phyloP scores from a whole-genome alignment of 1,140 invertebrate genomes.

The Calosoma granatense region DNA sequence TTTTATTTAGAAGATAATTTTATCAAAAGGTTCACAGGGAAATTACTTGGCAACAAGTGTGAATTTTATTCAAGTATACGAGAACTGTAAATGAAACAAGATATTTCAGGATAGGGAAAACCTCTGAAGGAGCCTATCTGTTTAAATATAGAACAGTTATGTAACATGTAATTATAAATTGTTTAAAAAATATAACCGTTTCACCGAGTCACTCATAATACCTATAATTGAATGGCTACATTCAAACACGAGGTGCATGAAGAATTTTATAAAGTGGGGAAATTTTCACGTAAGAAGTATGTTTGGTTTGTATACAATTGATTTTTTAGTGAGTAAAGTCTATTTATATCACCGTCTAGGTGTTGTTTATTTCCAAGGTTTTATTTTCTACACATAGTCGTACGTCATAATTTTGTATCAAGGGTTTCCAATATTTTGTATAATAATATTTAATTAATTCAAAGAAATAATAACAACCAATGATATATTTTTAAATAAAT shows the following conservation, averaged over 20 bases:
- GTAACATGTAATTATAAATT: slow-evolving; percentile 4
- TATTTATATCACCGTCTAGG: slow-evolving; percentile 6
- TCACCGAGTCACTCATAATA: too few species aligned
- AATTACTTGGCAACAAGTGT: slow-evolving; percentile 3
- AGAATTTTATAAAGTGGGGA: slow-evolving; percentile 6
- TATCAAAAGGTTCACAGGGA: not conserved
- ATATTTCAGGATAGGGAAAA: slow-evolving; percentile 9
- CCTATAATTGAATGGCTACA: too few species aligned
- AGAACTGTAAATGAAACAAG: slow-evolving; percentile 6
- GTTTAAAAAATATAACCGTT: not conserved
- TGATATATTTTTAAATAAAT: too few species aligned
- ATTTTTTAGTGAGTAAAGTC: slow-evolving; percentile 8
- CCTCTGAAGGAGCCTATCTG: slow-evolving; percentile 3
- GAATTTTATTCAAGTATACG: slow-evolving; percentile 2
- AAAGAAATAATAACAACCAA: too few species aligned
- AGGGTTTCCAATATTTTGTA: too few species aligned
- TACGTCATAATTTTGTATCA: not conserved
- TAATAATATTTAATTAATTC: too few species aligned
- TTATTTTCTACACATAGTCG: not conserved
- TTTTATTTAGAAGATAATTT: not conserved
- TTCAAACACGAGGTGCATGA: not conserved
- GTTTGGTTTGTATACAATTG: slow-evolving; percentile 8
- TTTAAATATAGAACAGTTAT: not conserved
- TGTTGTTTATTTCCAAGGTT: slow-evolving; percentile 9
- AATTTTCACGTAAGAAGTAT: slow-evolving; percentile 5